These are phyloP conservation scores for Tonatia bakeri DNA, from an alignment of 2,113 vertebrate species.

Conservation along the genomic window DNA sequence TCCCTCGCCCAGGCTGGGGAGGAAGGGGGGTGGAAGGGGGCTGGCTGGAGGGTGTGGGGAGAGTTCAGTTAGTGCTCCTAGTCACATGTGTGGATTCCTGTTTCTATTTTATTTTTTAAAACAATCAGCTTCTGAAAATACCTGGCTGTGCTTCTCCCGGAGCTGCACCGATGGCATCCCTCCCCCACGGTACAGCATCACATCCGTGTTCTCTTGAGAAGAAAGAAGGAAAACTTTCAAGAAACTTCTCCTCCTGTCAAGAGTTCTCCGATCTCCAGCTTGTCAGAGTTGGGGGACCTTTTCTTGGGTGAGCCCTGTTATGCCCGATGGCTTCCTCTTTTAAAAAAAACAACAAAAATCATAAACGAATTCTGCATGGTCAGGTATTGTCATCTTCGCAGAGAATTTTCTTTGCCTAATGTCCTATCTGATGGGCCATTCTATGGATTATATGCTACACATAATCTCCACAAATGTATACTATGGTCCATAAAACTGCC, in stretches of 20 bases:
- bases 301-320: not conserved
- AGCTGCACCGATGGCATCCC: not conserved
- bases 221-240: constrained; percentile 51
- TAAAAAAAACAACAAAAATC: constrained; percentile 26
- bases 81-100: not conserved
- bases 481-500: constrained; percentile 69
- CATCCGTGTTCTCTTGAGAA: not conserved
- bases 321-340: constrained; percentile 55
- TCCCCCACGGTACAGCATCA: not conserved
- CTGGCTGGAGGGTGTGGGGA: not conserved
- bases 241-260: not conserved
- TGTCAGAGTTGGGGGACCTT: not conserved
- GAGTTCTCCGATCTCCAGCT: not conserved
- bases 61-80: not conserved
- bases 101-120: not conserved
- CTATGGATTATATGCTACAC: constrained; percentile 47
- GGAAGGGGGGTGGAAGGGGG: not conserved
- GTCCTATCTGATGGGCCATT: constrained; percentile 71
- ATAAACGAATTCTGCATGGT: constrained; percentile 64
- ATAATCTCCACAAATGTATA: constrained; percentile 70
- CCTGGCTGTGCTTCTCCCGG: not conserved
- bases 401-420: constrained; percentile 68
- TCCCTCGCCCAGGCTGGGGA: not conserved
- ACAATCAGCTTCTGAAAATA: not conserved
- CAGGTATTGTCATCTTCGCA: constrained; percentile 66